Conservation (phyloP, 2,113 vertebrate species). For the Pluvialis apricaria region DNA sequence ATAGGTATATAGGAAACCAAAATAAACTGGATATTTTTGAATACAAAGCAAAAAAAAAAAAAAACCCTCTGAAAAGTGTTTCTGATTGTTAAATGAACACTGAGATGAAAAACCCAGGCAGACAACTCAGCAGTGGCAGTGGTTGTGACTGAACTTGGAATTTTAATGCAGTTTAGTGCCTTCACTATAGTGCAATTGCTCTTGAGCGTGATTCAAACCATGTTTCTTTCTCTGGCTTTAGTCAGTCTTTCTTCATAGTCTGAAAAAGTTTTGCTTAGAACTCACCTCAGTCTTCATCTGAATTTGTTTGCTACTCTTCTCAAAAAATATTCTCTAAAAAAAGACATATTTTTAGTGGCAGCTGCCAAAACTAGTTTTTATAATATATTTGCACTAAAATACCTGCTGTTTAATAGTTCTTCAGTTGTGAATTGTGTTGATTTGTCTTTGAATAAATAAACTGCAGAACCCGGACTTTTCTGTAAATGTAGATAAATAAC, state of each 20-base stretch:
- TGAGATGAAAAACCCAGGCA: background rate
- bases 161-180: background rate
- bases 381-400: background rate
- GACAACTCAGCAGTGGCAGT: background rate
- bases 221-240: background rate
- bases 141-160: background rate
- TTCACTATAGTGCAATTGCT: background rate
- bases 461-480: background rate
- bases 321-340: background rate
- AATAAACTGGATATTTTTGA: background rate
- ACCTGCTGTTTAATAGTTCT: background rate
- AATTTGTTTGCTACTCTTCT: background rate
- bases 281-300: background rate
- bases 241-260: background rate
- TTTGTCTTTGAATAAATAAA: background rate
- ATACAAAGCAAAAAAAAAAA: rapidly evolving
- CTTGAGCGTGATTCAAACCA: background rate
- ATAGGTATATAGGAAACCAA: background rate
- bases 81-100: background rate
- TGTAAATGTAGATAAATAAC: background rate
- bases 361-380: background rate
- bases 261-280: background rate
- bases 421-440: background rate
- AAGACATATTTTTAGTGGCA: background rate
- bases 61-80: background rate